These are phyloP conservation scores for Periophthalmodon schlosseri DNA, from an alignment of 2,113 vertebrate genomes.

Conservation along the genomic window DNA sequence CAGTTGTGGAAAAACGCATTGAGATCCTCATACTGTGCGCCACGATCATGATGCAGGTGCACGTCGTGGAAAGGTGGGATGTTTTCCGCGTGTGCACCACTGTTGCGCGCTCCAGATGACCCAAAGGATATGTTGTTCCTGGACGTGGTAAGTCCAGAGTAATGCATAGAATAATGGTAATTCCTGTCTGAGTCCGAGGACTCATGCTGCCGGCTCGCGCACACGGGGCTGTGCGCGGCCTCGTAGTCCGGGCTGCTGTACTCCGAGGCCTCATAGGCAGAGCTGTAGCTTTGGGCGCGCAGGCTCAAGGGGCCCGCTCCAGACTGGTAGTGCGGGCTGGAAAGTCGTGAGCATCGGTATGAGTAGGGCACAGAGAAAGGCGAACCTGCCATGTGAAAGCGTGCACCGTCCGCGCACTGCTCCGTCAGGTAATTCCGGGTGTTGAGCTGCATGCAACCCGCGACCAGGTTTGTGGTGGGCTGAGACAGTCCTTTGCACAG, in stretches of 20 bases:
- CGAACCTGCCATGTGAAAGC: slow-evolving; percentile 88
- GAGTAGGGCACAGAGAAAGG: slow-evolving; percentile 91
- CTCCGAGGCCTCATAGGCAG: slow-evolving; percentile 88
- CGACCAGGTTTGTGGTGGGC: slow-evolving; percentile 93
- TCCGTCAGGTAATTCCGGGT: slow-evolving; percentile 97
- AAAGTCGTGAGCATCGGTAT: slow-evolving; percentile 89
- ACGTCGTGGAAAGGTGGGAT: slow-evolving; percentile 91
- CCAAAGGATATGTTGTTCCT: slow-evolving; percentile 85
- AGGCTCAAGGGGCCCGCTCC: slow-evolving; percentile 81
- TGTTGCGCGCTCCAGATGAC: slow-evolving; percentile 86
- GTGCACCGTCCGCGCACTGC: slow-evolving; percentile 85
- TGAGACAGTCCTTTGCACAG: slow-evolving; percentile 94
- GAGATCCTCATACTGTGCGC: slow-evolving; percentile 93
- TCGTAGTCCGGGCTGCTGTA: slow-evolving; percentile 97
- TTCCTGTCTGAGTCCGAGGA: slow-evolving; percentile 89
- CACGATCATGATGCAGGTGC: slow-evolving; percentile 91
- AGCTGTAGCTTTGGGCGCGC: slow-evolving; percentile 86
- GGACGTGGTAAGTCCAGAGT: slow-evolving; percentile 86
- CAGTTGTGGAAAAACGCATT: slow-evolving; percentile 98
- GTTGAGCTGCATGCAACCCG: slow-evolving; percentile 94
- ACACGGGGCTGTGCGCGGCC: slow-evolving; percentile 89
- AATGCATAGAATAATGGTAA: slow-evolving; percentile 99
- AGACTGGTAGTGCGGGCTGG: slow-evolving; percentile 88
- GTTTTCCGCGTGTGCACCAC: slow-evolving; percentile 89
- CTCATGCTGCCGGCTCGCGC: slow-evolving; percentile 90